A percentile compares a stretch with the other conserved stretches of the same genome.
These are phyloP conservation scores for Tinamus major DNA, from an alignment of 2,797 vertebrate species.

Conservation along the genomic window DNA sequence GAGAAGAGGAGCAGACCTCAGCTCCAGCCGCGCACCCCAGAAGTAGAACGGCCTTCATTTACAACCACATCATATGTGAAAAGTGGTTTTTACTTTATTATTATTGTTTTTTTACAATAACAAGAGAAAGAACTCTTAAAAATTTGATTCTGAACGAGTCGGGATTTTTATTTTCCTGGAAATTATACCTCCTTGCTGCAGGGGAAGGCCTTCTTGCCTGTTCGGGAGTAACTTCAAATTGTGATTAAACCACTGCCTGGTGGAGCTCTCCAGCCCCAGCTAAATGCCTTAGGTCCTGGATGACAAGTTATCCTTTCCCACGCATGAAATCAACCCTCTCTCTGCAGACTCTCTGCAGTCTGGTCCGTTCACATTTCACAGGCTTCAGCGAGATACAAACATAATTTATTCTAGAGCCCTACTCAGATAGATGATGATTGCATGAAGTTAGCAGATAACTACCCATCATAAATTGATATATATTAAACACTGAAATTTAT, in stretches of 20 bases:
- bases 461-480: background rate
- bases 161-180: background rate
- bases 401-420: constrained; percentile 5
- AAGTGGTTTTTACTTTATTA: background rate
- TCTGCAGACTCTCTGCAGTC: background rate
- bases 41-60: background rate
- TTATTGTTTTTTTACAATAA: background rate
- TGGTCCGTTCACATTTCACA: background rate
- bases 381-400: background rate
- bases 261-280: background rate
- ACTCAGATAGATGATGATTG: background rate
- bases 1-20: background rate
- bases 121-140: background rate
- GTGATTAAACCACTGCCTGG: background rate
- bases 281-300: background rate
- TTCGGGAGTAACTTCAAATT: background rate
- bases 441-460: constrained; percentile 16
- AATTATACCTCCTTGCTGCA: background rate
- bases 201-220: background rate
- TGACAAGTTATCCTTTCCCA: background rate
- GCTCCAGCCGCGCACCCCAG: background rate
- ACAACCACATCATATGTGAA: no score
- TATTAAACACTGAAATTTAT: background rate
- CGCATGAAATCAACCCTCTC: background rate
- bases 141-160: background rate